Evolutionary conservation across 2,888 invertebrate genomes (phyloP).

Genomic region (Aphidius colemani): DNA sequence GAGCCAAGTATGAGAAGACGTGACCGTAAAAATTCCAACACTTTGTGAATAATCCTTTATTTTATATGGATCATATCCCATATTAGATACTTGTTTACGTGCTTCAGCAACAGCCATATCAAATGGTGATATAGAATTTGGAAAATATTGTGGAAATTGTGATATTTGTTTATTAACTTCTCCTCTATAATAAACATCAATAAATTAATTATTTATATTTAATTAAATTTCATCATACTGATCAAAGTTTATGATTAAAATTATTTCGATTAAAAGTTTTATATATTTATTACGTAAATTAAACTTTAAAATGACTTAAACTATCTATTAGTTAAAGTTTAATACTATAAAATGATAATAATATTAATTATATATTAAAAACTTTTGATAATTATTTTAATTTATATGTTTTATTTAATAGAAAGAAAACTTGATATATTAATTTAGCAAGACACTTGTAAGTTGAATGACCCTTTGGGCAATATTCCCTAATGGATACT

Average conservation of each 20-base stretch:
- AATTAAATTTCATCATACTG: too few relatives aligned
- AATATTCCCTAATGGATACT: constrained; percentile 15
- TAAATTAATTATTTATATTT: too few relatives aligned
- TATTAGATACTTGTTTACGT: constrained; percentile 69
- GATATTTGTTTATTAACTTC: constrained; percentile 77
- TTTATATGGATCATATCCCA: constrained; percentile 76
- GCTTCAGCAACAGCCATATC: constrained; percentile 81
- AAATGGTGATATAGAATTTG: constrained; percentile 83
- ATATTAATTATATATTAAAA: too few relatives aligned
- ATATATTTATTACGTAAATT: too few relatives aligned
- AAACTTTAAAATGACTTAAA: too few relatives aligned
- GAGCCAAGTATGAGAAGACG: constrained; percentile 76
- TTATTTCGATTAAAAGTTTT: too few relatives aligned
- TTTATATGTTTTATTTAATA: constrained; percentile 5
- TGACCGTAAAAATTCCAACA: constrained; percentile 71
- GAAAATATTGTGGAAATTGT: constrained; percentile 74
- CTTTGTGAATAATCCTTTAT: constrained; percentile 76
- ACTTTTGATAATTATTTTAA: not conserved
- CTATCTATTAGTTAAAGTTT: too few relatives aligned
- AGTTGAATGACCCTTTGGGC: constrained; percentile 20
- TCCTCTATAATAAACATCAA: constrained; percentile 56
- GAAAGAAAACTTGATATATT: not conserved
- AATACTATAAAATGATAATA: too few relatives aligned
- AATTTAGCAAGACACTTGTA: constrained; percentile 13
- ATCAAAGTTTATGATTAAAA: too few relatives aligned